Evolutionary conservation across 2,797 vertebrate species (phyloP), one percentile per base, ranked within the genome.

Genomic region (Kryptopterus vitreolus): DNA sequence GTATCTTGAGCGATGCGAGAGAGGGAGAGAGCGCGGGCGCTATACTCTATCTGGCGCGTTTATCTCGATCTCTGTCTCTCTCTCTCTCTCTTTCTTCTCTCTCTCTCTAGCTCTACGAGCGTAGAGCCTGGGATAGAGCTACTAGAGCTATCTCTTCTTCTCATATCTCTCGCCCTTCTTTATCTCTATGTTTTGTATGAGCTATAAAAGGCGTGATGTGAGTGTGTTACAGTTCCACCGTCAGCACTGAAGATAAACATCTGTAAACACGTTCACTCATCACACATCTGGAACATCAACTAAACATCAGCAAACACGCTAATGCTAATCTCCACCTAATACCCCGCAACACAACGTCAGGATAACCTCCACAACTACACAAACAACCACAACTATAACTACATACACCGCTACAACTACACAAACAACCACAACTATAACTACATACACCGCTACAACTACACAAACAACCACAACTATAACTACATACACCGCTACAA

Each of bases 221-320:
- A 61, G 55, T 4, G 4, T 61, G 57, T 75, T 57, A n/a, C 70
- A n/a, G 29, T 20, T 3, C 15, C n/a, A 22, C 29, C 31, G 24
- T 62, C 73, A 31, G 73, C 11, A 26, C 8, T 29, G 61, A 76
- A 76, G 38, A 74, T 61, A 61, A 75, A 75, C 73, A 75, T 4
- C 73, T 75, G 58, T 61, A 76, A 76, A 48, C 38, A 62, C 58
- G 61, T 76, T n/a, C 58, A 76, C 38, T 76, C n/a, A 7, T 48
- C 11, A 31, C 58, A 76, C 73, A 62, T 76, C 58, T 76, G 73
- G 73, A 62, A 31, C 16, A 43, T 10, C 38, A 43, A 15, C 35
- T 8, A 16, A 43, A 58, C 71, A n/a, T 38, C 53, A 24, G 12
- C 13, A 26, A 58, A 1, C 29, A 15, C 16, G 24, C 46, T 31